Base-by-base conservation (phyloP, 1,140 invertebrate species). In the Myzus persicae region DNA sequence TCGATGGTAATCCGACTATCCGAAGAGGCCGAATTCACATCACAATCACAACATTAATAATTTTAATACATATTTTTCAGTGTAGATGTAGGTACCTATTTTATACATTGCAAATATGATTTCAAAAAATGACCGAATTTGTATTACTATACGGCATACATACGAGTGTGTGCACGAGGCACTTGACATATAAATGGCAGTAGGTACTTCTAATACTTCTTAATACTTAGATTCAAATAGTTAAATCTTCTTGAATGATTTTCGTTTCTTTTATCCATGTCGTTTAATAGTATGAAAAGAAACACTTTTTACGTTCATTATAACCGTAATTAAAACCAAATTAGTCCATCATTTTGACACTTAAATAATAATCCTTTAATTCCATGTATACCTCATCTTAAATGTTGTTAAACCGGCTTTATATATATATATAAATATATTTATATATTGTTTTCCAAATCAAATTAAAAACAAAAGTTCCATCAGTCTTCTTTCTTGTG, bases 291-390 rank as follows among this genome's bases (percentile, higher is more conserved):
- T 76, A 76, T 76, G 59, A 76, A 76, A 76, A 6, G 31, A 76
- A 76, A 76, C n/a, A 76, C 59, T 76, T 76, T 76, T 76, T n/a
- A 76, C 31, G 59, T 76, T 76, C 11, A 76, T 76, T 76, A n/a
- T 76, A 76, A 76, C 59, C 59, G 59, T 76, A 76, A 76, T 76
- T 76, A 76, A 76, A 76, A 76, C 59, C n/a, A n/a, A 76, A 76
- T 76, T n/a, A n/a, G 31, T 76, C 59, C 59, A 76, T 76, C 31
- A n/a, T n/a, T 76, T 76, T 76, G 59, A 76, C 59, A 76, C 59
- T n/a, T 76, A 14, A 76, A 76, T 76, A 76, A 76, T 76, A 76
- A 76, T 76, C n/a, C n/a, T 76, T 76, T 76, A 76, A 76, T 76
- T 76, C 31, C 59, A 1, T n/a, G 59, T 76, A 76, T n/a, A n/a